Evolutionary conservation across 2,888 invertebrate genomes (phyloP).

Genomic region (Watsonalla binaria): DNA sequence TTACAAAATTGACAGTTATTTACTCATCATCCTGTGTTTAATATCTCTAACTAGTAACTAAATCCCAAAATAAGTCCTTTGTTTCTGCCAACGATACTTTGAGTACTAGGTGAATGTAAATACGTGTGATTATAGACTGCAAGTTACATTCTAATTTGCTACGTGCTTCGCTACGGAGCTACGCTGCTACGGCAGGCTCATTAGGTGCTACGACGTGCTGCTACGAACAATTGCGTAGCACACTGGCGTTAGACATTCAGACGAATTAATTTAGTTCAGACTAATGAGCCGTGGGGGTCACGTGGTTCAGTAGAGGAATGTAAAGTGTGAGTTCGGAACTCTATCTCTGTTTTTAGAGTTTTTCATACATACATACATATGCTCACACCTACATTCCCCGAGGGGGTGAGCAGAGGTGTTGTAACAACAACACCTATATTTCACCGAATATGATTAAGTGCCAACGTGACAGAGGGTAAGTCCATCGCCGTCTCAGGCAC

Average conservation of each 20-base stretch:
- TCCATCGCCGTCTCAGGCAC: too few relatives aligned
- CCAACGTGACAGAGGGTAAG: too few relatives aligned
- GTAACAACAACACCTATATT: too few relatives aligned
- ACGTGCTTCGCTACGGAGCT: slow-evolving; percentile 2
- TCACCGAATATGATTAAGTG: too few relatives aligned
- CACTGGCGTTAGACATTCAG: neutral
- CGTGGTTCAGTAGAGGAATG: too few relatives aligned
- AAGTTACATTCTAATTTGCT: neutral
- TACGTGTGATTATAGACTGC: neutral
- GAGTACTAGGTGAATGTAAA: neutral
- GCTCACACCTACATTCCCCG: too few relatives aligned
- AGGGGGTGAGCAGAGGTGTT: too few relatives aligned
- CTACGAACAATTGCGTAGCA: slow-evolving; percentile 1
- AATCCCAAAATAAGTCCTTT: neutral
- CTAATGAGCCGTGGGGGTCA: too few relatives aligned
- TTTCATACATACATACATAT: too few relatives aligned
- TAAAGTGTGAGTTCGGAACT: too few relatives aligned
- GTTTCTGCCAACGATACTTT: neutral
- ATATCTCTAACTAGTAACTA: neutral
- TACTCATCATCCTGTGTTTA: neutral
- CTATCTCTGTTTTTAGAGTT: too few relatives aligned
- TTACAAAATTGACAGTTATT: neutral
- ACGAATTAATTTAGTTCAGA: too few relatives aligned
- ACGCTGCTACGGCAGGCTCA: slow-evolving; percentile 1
- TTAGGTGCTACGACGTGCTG: slow-evolving; percentile 1